Conservation (phyloP, 35 echinoderm and acorn worm genomes). For the Amphiura filiformis region DNA sequence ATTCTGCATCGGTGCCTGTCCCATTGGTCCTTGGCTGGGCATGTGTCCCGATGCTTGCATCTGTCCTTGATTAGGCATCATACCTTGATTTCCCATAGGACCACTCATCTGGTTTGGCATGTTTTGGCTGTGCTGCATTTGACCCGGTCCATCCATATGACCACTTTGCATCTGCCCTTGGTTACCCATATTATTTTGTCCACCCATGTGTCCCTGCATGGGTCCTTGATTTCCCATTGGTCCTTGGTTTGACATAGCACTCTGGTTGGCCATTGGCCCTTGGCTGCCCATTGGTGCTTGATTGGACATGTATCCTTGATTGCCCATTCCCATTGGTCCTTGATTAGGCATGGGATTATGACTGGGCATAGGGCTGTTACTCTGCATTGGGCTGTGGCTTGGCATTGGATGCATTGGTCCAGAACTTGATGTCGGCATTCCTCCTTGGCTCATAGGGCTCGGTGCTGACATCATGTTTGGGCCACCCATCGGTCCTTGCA, state of each 20-base stretch:
- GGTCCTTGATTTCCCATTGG: too few species aligned
- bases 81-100: conserved; percentile 40
- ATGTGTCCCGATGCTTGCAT: conserved; percentile 39
- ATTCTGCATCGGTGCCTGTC: neutral
- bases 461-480: conserved; percentile 34
- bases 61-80: conserved; percentile 42
- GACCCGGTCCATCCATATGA: conserved; percentile 13
- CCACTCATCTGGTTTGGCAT: conserved; percentile 20
- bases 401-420: conserved; percentile 23
- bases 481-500: conserved; percentile 46
- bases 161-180: conserved; percentile 44
- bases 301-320: conserved; percentile 21
- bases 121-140: conserved; percentile 28
- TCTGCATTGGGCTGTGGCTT: conserved; percentile 35
- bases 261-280: conserved; percentile 59
- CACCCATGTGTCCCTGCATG: conserved; percentile 50
- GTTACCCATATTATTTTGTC: conserved; percentile 33
- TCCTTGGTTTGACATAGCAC: conserved; percentile 20
- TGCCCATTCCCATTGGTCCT: conserved; percentile 42
- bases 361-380: conserved; percentile 42
- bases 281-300: conserved; percentile 41
- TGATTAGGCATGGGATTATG: conserved; percentile 62
- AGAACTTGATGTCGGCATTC: neutral
- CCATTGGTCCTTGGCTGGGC: conserved; percentile 37
- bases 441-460: conserved; percentile 17